Conservation (phyloP, 2,888 invertebrate species). For the Acrobasis suavella region DNA sequence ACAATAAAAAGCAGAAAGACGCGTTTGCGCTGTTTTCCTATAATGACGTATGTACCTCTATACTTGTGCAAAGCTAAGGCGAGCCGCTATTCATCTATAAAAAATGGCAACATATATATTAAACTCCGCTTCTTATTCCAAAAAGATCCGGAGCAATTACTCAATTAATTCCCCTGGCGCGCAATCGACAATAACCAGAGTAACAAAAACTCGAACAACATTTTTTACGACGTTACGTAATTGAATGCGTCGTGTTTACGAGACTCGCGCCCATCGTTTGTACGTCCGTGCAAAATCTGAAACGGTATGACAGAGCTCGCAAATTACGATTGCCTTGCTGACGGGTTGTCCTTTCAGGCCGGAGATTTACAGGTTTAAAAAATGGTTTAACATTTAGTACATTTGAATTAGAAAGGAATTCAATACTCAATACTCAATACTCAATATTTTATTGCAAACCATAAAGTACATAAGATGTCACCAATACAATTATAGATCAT, state of each 20-base stretch:
- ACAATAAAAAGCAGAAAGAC: too few relatives aligned
- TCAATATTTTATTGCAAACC: too few relatives aligned
- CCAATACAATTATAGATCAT: too few relatives aligned
- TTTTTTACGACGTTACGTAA: constrained; percentile 39
- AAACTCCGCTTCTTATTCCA: constrained; percentile 14
- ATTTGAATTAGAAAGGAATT: neutral
- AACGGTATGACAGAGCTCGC: constrained; percentile 39
- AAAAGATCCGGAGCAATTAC: constrained; percentile 22
- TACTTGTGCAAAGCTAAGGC: too few relatives aligned
- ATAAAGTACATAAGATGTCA: too few relatives aligned
- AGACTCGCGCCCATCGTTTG: constrained; percentile 45
- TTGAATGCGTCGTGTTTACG: constrained; percentile 59
- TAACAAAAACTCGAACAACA: constrained; percentile 31
- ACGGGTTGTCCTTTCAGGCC: neutral
- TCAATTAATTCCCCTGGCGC: constrained; percentile 29
- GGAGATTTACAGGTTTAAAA: neutral
- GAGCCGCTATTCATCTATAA: too few relatives aligned
- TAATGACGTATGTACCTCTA: too few relatives aligned
- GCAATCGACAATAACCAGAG: constrained; percentile 27
- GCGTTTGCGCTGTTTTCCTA: too few relatives aligned
- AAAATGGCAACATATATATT: neutral
- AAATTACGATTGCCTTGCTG: constrained; percentile 37
- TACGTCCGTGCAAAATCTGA: constrained; percentile 43
- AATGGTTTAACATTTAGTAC: neutral
- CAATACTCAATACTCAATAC: too few relatives aligned